Base-by-base conservation (phyloP, 2,113 vertebrate genomes). In the Platichthys flesus region DNA sequence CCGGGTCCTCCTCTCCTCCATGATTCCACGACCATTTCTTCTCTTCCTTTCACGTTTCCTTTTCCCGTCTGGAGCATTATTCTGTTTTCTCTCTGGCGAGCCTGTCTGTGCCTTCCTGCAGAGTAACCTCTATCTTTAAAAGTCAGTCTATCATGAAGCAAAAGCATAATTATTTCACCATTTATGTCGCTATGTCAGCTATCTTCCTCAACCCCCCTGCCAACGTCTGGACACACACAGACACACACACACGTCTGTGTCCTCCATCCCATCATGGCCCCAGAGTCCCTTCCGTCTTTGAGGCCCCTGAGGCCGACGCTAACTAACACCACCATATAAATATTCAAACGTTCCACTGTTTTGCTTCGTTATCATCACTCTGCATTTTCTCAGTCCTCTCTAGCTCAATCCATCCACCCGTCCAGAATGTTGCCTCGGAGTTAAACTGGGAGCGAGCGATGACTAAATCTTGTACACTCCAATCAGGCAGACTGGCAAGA, bases 321-420 rank as follows among this genome's bases (percentile, higher is more conserved):
- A 91, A 89, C 89, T 88, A 90, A 90, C 89, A 88, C 84, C 75
- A 86, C 70, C 79, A 71, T 63, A 92, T 92, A 90, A 90, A 93
- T 93, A 93, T 93, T 93, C 91, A 93, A 89, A 89, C 75, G 67
- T 81, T 89, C 85, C 79, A 83, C 74, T 85, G 88, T 87, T 88
- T 91, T 86, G 76, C 81, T 81, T 86, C 67, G 67, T 89, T 85
- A 84, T 88, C 82, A 76, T 91, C 89, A 86, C 80, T 88, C 78
- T 69, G 74, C 71, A 83, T 86, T 85, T 86, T 71, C 58, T 83
- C 80, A 67, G 67, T 86, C 78, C 71, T 69, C 75, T 83, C 77
- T 42, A 82, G 85, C 83, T 89, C 89, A 77, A 86, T 90, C 89
- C 88, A 87, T 88, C 89, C 90, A 84, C 66, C 78, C 81, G 42